phyloP scores from a whole-genome alignment of 2,797 vertebrate species.

The Champsocephalus gunnari region DNA sequence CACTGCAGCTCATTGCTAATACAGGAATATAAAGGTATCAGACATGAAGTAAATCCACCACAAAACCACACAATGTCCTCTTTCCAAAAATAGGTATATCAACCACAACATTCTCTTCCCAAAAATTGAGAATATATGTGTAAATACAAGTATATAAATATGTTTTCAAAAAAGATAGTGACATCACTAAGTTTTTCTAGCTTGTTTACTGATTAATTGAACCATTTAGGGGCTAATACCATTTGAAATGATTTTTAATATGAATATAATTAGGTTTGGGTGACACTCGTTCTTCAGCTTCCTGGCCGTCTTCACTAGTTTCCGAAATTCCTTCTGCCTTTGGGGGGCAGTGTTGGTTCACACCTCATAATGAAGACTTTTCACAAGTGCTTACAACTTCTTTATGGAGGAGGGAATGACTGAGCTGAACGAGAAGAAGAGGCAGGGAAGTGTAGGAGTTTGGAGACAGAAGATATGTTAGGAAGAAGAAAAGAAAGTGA shows the following conservation, averaged over 20 bases:
- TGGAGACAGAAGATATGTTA: conserved; percentile 55
- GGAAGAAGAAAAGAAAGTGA: conserved; percentile 39
- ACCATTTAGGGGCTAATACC: background rate
- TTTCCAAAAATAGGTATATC: background rate
- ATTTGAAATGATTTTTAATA: background rate
- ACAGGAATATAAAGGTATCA: background rate
- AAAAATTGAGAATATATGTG: too few relatives aligned
- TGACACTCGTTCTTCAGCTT: conserved; percentile 21
- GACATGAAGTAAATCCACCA: background rate
- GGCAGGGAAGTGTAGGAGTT: conserved; percentile 67
- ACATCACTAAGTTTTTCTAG: background rate
- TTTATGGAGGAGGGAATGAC: conserved; percentile 60
- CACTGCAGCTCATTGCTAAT: conserved; percentile 8
- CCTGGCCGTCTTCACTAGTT: conserved; percentile 1
- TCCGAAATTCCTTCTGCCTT: conserved; percentile 51
- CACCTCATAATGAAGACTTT: conserved; percentile 50
- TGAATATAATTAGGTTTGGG: background rate
- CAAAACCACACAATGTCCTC: background rate
- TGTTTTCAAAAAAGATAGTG: background rate
- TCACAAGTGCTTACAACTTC: conserved; percentile 61
- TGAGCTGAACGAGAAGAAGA: conserved; percentile 63
- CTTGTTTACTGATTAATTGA: background rate
- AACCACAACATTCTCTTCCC: too few relatives aligned
- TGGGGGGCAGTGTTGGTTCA: conserved; percentile 85
- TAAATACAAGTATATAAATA: too few relatives aligned